A percentile compares a stretch with the other conserved stretches of the same genome.
Conservation (phyloP, 2,797 vertebrate genomes). For the Melanotaenia maccullochi region DNA sequence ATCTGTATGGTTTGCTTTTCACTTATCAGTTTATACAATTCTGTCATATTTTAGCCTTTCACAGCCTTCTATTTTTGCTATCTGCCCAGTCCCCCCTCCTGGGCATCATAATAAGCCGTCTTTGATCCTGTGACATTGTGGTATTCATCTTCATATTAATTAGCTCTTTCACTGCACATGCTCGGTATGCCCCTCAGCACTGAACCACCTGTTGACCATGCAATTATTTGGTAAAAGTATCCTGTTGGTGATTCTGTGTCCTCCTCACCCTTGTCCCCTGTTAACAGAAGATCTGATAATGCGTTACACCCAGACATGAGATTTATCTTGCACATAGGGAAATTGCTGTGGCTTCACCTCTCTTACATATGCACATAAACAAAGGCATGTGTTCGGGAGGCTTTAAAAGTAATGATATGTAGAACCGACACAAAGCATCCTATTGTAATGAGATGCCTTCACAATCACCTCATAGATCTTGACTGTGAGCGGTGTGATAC, state of each 20-base stretch:
- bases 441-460: constrained; percentile 67
- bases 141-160: constrained; percentile 75
- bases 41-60: constrained; percentile 37
- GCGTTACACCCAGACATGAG: constrained; percentile 1
- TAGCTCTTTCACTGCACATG: constrained; percentile 67
- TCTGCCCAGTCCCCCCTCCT: constrained; percentile 53
- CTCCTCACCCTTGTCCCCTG: constrained; percentile 44
- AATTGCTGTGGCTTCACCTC: constrained; percentile 20
- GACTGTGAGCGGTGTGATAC: constrained; percentile 64
- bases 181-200: constrained; percentile 54
- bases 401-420: constrained; percentile 40
- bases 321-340: constrained; percentile 28
- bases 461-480: constrained; percentile 68
- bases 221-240: constrained; percentile 63
- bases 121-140: constrained; percentile 66
- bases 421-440: constrained; percentile 49
- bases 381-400: constrained; percentile 37
- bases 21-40: constrained; percentile 21
- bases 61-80: constrained; percentile 34
- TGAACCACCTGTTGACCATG: constrained; percentile 71
- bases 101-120: constrained; percentile 58
- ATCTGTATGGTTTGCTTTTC: constrained; percentile 34
- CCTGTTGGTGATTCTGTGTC: constrained; percentile 58
- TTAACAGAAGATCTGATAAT: constrained; percentile 36
- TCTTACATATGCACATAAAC: constrained; percentile 14